Evolutionary conservation across 2,113 vertebrate species (phyloP).

Genomic region (Uria aalge): DNA sequence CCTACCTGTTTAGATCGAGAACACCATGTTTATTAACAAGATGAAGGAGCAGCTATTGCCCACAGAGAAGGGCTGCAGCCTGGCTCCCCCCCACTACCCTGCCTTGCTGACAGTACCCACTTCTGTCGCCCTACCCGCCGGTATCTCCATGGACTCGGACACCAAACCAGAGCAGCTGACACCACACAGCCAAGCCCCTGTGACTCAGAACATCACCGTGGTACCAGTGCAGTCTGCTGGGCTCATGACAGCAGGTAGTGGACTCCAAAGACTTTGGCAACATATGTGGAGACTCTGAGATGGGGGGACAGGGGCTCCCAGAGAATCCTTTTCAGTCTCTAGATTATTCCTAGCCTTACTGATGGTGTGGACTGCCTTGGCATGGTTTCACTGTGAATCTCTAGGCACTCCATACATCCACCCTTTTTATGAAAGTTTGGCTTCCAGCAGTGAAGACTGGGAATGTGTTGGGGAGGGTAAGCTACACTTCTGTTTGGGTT

Average conservation of each 20-base stretch:
- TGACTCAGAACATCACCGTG: slow-evolving; percentile 94
- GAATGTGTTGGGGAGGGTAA: background rate
- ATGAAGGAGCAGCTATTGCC: slow-evolving; percentile 95
- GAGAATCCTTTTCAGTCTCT: background rate
- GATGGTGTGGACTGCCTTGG: background rate
- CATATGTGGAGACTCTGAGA: fast-evolving
- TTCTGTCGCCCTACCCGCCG: slow-evolving; percentile 83
- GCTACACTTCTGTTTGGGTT: background rate
- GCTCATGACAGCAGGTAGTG: slow-evolving; percentile 93
- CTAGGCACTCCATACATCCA: background rate
- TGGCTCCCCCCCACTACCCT: slow-evolving; percentile 90
- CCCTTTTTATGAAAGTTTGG: background rate
- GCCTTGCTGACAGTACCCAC: slow-evolving; percentile 92
- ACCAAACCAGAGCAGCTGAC: slow-evolving; percentile 78
- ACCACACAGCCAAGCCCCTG: slow-evolving; percentile 87
- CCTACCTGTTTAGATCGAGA: slow-evolving; percentile 83
- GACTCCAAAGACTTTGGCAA: background rate
- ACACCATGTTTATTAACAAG: slow-evolving; percentile 97
- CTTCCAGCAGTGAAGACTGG: background rate
- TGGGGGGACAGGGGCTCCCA: background rate
- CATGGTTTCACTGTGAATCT: background rate
- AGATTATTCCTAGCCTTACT: background rate
- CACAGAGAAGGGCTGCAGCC: slow-evolving; percentile 85
- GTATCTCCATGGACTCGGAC: slow-evolving; percentile 82
- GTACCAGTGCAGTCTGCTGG: slow-evolving; percentile 92